phyloP scores from a whole-genome alignment of 2,113 vertebrate species.

The Sylvilagus bachmani region DNA sequence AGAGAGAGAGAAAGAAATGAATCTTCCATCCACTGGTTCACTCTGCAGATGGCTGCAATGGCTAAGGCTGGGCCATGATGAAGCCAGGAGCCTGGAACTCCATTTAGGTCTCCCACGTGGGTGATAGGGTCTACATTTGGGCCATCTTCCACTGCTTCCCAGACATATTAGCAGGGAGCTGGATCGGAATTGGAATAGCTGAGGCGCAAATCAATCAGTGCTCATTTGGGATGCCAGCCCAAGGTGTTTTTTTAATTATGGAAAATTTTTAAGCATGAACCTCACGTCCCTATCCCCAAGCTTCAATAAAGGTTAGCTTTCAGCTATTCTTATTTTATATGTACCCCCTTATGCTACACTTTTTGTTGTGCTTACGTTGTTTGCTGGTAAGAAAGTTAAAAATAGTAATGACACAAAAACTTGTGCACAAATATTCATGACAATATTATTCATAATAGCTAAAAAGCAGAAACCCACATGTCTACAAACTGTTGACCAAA shows the following conservation, averaged over 20 bases:
- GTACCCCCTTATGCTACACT: not conserved
- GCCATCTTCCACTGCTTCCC: too few species aligned
- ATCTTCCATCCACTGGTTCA: too few species aligned
- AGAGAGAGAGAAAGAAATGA: too few species aligned
- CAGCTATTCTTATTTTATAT: conserved; percentile 1
- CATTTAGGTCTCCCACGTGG: too few species aligned
- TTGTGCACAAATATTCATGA: not conserved
- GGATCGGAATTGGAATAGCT: too few species aligned
- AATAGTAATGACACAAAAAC: conserved; percentile 23
- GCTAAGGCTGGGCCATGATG: too few species aligned
- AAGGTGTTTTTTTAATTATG: conserved; percentile 33
- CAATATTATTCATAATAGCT: not conserved
- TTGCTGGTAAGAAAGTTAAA: not conserved
- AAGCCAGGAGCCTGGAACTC: too few species aligned
- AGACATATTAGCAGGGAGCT: too few species aligned
- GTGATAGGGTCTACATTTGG: too few species aligned
- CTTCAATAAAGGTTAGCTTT: conserved; percentile 20
- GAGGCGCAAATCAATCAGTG: too few species aligned
- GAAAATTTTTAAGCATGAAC: conserved; percentile 36
- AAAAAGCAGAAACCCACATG: not conserved
- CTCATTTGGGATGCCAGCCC: too few species aligned
- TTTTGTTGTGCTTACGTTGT: not conserved
- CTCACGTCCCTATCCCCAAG: not conserved
- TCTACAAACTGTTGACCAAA: not conserved
- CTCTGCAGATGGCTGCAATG: too few species aligned